These are phyloP conservation scores for Lindbergichthys nudifrons DNA, from an alignment of 2,797 vertebrate genomes.

Conservation along the genomic window DNA sequence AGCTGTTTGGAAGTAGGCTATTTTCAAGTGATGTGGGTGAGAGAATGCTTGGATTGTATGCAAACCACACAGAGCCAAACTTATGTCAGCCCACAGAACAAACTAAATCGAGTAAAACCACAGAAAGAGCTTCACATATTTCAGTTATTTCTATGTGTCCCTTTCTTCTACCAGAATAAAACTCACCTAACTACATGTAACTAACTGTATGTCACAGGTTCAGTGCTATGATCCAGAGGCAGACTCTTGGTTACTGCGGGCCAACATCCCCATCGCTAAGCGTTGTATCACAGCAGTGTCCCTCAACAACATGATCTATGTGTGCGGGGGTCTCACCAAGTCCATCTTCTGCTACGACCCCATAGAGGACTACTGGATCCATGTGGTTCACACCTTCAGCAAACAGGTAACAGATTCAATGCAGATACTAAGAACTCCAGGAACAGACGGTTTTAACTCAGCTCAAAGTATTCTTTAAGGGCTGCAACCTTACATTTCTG, in stretches of 20 bases:
- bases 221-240: conserved; percentile 96
- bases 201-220: conserved; percentile 83
- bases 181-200: conserved; percentile 11
- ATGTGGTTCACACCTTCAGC: conserved; percentile 94
- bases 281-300: conserved; percentile 97
- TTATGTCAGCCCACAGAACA: conserved; percentile 24
- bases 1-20: conserved; percentile 10
- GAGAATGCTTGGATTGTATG: conserved; percentile 40
- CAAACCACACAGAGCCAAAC: conserved; percentile 15
- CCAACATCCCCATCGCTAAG: conserved; percentile 95
- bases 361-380: conserved; percentile 95
- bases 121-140: background rate
- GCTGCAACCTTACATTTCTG: background rate
- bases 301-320: conserved; percentile 95
- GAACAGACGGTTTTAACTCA: background rate
- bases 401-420: conserved; percentile 88
- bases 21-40: conserved; percentile 38
- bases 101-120: conserved; percentile 11
- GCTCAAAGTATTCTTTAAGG: background rate
- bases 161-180: background rate
- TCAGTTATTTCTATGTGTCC: conserved; percentile 1
- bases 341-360: conserved; percentile 97
- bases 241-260: conserved; percentile 92
- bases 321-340: conserved; percentile 96
- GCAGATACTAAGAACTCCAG: background rate